phyloP scores from a whole-genome alignment of 1,140 invertebrate species.

The Drosophila biarmipes region DNA sequence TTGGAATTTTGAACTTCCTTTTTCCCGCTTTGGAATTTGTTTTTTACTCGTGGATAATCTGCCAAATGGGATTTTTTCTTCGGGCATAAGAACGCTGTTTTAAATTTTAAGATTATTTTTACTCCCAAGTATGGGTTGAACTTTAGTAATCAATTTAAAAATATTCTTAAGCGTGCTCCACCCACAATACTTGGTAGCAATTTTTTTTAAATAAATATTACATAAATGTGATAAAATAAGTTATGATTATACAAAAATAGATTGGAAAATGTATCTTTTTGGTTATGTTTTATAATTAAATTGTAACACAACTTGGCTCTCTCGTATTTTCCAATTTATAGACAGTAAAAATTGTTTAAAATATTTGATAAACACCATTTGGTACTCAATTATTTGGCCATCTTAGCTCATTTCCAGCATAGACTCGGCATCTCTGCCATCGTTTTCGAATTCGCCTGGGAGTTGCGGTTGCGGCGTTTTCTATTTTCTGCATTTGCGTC shows the following conservation, averaged over 20 bases:
- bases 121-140: too few species aligned
- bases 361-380: background rate
- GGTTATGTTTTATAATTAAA: too few species aligned
- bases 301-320: too few species aligned
- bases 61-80: background rate
- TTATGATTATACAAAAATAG: too few species aligned
- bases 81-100: background rate
- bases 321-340: too few species aligned
- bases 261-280: too few species aligned
- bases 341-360: too few species aligned
- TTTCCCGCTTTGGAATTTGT: background rate
- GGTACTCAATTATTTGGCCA: background rate
- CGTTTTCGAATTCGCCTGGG: slow-evolving; percentile 14
- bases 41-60: background rate
- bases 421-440: slow-evolving; percentile 17
- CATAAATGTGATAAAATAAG: too few species aligned
- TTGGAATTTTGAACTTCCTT: background rate
- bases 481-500: slow-evolving; percentile 64
- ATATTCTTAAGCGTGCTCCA: too few species aligned
- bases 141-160: too few species aligned
- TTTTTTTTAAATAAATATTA: too few species aligned
- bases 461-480: slow-evolving; percentile 57
- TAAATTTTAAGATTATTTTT: background rate
- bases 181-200: too few species aligned
- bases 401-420: background rate